Percentiles rank a stretch among this genome's conserved stretches.
Conservation (phyloP, 1,140 invertebrate species). For the Dufourea novaeangliae region DNA sequence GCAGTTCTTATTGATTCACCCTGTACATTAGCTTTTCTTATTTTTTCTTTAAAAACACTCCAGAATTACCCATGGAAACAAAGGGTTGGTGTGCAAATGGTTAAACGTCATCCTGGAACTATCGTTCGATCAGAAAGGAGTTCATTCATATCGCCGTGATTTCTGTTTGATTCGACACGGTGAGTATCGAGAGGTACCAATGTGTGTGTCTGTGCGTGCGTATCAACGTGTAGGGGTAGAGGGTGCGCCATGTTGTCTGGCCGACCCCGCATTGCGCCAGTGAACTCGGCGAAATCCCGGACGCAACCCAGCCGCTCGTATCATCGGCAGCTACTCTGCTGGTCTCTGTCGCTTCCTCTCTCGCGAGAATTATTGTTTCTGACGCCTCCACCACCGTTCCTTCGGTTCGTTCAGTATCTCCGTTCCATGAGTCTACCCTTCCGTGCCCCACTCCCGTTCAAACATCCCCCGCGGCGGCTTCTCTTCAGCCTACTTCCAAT, state of each 20-base stretch:
- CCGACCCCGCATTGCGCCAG: slow-evolving; percentile 79
- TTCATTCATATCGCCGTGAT: neutral
- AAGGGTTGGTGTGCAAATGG: too few relatives aligned
- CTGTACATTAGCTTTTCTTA: too few relatives aligned
- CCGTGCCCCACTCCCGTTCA: neutral
- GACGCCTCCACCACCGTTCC: neutral
- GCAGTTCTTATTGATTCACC: too few relatives aligned
- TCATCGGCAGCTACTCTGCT: too few relatives aligned
- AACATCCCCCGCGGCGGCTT: neutral
- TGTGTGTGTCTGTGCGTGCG: slow-evolving; percentile 2
- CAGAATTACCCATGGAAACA: too few relatives aligned
- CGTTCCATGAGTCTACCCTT: neutral
- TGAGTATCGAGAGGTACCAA: neutral
- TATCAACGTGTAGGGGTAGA: slow-evolving; percentile 42
- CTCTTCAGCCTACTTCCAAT: slow-evolving; percentile 4
- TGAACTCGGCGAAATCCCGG: slow-evolving; percentile 75
- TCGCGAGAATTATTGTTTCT: neutral
- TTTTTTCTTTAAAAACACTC: too few relatives aligned
- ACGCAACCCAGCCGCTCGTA: slow-evolving; percentile 58
- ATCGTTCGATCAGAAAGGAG: too few relatives aligned
- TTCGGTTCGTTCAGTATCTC: neutral
- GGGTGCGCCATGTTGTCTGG: slow-evolving; percentile 79
- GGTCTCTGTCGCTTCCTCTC: slow-evolving; percentile 12
- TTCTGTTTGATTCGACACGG: neutral
- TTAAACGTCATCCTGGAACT: too few relatives aligned